Percentiles rank a stretch among this genome's conserved stretches.
Evolutionary conservation across 2,888 invertebrate genomes (phyloP).

Genomic region (Homarus gammarus): DNA sequence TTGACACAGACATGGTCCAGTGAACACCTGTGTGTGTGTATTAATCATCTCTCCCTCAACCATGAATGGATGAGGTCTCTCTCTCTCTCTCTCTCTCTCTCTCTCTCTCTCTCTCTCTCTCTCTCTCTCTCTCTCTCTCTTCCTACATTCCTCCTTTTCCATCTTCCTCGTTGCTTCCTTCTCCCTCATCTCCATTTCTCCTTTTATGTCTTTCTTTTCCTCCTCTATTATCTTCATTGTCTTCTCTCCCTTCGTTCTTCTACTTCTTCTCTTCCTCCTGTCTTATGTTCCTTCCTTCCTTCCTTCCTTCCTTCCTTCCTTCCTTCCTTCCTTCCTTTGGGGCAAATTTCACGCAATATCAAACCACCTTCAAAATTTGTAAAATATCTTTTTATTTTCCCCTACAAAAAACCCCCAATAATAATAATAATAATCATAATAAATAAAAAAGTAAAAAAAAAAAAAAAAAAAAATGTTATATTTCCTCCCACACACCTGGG

Average conservation of each 20-base stretch:
- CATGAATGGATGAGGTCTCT: background rate
- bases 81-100: background rate
- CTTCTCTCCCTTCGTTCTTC: background rate
- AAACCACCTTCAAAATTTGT: too few relatives aligned
- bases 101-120: slow-evolving; percentile 22
- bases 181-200: background rate
- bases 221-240: too few relatives aligned
- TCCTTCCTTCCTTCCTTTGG: too few relatives aligned
- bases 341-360: too few relatives aligned
- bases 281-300: background rate
- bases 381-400: too few relatives aligned
- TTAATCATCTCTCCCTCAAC: background rate
- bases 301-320: background rate
- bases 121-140: slow-evolving; percentile 27
- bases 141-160: background rate
- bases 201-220: background rate
- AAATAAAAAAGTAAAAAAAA: too few relatives aligned
- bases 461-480: too few relatives aligned
- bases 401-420: too few relatives aligned
- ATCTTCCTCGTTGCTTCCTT: background rate
- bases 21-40: background rate
- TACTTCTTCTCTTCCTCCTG: too few relatives aligned
- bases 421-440: too few relatives aligned
- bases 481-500: too few relatives aligned
- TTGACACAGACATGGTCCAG: background rate